Evolutionary conservation across 2,797 vertebrate genomes (phyloP).

Genomic region (Falco rusticolus): DNA sequence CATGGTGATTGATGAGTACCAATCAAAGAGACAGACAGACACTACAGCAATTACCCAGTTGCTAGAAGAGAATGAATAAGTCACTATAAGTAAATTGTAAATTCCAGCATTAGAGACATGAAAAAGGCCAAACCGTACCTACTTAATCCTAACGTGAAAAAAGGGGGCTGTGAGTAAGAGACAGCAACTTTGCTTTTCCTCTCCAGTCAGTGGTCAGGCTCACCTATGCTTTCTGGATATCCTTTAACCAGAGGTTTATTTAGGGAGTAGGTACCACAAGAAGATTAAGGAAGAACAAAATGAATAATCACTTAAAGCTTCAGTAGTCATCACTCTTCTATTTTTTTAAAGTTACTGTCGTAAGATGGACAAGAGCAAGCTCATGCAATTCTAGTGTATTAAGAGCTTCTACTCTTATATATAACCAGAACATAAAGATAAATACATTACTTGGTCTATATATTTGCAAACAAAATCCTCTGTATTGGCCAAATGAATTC

Average conservation of each 20-base stretch:
- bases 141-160: background rate
- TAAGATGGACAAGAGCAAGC: background rate
- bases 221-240: background rate
- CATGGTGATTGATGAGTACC: background rate
- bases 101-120: background rate
- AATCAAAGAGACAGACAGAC: background rate
- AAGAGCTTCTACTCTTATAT: background rate
- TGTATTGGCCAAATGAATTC: background rate
- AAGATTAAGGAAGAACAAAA: background rate
- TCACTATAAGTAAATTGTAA: background rate
- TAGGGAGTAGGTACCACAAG: background rate
- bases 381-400: background rate
- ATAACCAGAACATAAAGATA: background rate
- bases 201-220: background rate
- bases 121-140: background rate
- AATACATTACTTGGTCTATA: background rate
- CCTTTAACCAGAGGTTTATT: background rate
- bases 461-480: background rate
- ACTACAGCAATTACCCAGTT: background rate
- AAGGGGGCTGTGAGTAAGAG: background rate
- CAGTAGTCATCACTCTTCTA: background rate
- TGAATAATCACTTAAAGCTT: background rate
- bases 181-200: background rate
- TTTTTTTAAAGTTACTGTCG: background rate
- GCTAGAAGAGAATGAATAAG: background rate